phyloP scores from a whole-genome alignment of 1,140 invertebrate species.

The Panagrolaimus sp. region DNA sequence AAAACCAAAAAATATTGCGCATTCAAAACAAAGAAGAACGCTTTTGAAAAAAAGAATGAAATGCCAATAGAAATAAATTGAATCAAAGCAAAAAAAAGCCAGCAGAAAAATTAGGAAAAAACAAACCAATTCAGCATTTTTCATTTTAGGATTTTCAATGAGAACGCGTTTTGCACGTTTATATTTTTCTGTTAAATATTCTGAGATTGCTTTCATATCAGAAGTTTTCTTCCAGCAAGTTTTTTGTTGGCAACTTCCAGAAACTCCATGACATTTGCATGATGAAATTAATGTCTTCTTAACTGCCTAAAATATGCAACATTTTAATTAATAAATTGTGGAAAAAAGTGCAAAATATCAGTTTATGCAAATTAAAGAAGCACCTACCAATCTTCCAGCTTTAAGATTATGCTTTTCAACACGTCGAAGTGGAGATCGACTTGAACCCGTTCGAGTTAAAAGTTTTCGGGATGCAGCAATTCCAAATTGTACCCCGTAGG shows the following conservation, averaged over 20 bases:
- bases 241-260: conserved; percentile 83
- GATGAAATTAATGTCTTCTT: conserved; percentile 78
- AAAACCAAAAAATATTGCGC: not conserved
- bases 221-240: conserved; percentile 86
- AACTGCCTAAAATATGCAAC: conserved; percentile 65
- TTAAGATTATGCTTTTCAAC: conserved; percentile 58
- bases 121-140: conserved; percentile 47
- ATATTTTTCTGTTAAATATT: conserved; percentile 69
- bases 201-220: conserved; percentile 73
- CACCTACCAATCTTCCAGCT: conserved; percentile 51
- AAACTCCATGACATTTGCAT: conserved; percentile 94
- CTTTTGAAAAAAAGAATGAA: not conserved
- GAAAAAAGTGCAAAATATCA: conserved; percentile 3
- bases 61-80: too few relatives aligned
- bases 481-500: conserved; percentile 55
- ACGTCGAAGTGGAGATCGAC: conserved; percentile 29
- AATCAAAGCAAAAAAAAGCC: not conserved
- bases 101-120: not conserved
- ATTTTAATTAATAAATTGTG: conserved; percentile 23
- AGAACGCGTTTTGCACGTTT: conserved; percentile 32
- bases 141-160: conserved; percentile 32
- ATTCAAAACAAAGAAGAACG: not conserved
- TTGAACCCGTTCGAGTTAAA: conserved; percentile 38
- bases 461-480: conserved; percentile 49
- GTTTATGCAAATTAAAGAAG: conserved; percentile 4